phyloP scores from a whole-genome alignment of 35 echinoderm and acorn worm genomes.

The Hemicentrotus pulcherrimus region DNA sequence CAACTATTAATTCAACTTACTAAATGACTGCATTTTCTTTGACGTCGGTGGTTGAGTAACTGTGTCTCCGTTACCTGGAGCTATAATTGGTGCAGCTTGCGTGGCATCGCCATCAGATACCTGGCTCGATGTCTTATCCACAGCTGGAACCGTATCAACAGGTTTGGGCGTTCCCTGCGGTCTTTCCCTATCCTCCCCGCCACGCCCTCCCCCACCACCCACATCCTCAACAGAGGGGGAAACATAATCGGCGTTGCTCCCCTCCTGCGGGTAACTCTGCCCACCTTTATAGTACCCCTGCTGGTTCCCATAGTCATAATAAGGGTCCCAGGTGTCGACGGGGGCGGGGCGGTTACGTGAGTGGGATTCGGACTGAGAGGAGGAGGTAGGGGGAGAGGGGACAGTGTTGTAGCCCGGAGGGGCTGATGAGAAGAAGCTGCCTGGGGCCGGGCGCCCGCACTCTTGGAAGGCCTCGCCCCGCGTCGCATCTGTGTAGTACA shows the following conservation, averaged over 20 bases:
- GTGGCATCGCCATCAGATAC: neutral
- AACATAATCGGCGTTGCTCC: slow-evolving; percentile 7
- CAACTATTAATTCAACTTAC: slow-evolving; percentile 9
- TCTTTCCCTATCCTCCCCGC: neutral
- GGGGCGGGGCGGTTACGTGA: neutral
- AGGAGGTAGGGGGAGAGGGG: neutral
- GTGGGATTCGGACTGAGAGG: neutral
- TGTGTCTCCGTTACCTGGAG: neutral
- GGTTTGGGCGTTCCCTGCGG: neutral
- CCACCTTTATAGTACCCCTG: neutral
- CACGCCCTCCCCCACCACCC: neutral
- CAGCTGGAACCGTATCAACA: neutral
- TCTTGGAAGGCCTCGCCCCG: slow-evolving; percentile 55
- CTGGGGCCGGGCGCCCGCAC: slow-evolving; percentile 26
- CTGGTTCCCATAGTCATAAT: neutral
- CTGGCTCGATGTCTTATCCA: no score
- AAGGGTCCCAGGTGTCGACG: slow-evolving; percentile 12
- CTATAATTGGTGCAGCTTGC: neutral
- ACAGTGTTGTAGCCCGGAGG: slow-evolving; percentile 27
- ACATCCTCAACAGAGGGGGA: neutral
- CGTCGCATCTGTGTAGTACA: slow-evolving; percentile 88
- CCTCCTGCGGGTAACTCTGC: neutral
- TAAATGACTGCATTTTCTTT: slow-evolving; percentile 22
- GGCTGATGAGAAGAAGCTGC: slow-evolving; percentile 31
- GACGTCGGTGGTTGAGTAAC: neutral